Evolutionary conservation across 2,113 vertebrate genomes (phyloP).

Genomic region (Oreotrochilus melanogaster): DNA sequence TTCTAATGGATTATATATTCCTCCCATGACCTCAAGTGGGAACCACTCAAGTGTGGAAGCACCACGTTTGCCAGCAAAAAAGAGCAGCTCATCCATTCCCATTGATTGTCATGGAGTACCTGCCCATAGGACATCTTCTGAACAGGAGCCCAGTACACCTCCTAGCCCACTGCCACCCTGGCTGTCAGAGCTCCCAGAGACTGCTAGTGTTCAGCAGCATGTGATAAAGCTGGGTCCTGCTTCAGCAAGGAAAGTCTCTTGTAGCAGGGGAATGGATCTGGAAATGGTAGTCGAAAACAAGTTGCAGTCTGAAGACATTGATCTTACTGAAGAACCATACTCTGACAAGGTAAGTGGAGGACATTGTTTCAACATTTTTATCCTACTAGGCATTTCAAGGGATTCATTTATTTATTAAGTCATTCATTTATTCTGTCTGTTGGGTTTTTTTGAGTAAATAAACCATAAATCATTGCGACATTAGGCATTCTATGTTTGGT

Average conservation of each 20-base stretch:
- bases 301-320: constrained; percentile 88
- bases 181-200: constrained; percentile 80
- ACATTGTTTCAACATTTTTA: neutral
- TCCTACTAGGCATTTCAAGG: neutral
- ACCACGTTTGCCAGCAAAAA: constrained; percentile 83
- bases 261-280: constrained; percentile 85
- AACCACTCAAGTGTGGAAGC: constrained; percentile 75
- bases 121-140: constrained; percentile 50
- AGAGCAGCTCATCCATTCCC: constrained; percentile 68
- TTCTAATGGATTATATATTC: constrained; percentile 86
- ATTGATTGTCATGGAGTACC: constrained; percentile 64
- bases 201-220: constrained; percentile 81
- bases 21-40: constrained; percentile 51
- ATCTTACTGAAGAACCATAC: constrained; percentile 96
- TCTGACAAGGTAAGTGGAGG: constrained; percentile 90
- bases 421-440: neutral
- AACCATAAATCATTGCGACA: neutral
- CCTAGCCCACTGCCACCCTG: constrained; percentile 84
- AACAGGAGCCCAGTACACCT: constrained; percentile 76
- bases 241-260: constrained; percentile 84
- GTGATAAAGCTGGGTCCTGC: constrained; percentile 84
- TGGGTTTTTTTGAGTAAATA: neutral
- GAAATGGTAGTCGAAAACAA: constrained; percentile 89
- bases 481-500: neutral
- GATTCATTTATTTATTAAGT: neutral